Base-by-base conservation (phyloP, 2,888 invertebrate genomes). In the Ectemnius cavifrons region DNA sequence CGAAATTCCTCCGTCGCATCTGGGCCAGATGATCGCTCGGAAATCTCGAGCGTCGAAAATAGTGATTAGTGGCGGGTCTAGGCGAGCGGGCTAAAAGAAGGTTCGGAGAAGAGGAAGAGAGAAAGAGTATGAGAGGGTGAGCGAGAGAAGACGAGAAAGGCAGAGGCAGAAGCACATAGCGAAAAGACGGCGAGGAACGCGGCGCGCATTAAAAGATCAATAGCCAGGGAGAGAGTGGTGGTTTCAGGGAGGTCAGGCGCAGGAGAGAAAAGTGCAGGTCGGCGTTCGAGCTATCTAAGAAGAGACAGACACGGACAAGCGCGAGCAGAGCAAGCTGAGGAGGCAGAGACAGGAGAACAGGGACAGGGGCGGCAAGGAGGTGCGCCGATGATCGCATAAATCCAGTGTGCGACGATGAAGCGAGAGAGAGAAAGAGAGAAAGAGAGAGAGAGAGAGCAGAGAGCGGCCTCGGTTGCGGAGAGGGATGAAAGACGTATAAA, bases 401-500 rank as follows among this genome's bases (percentile, higher is more conserved):
- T 52, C 23, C 28, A 37, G 37, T 71, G 70, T 61, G 70, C 79
- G 74, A 74, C 74, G 79, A 77, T 62, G 63, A 69, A 73, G 58
- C 59, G 20, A 59, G 71, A 63, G 67, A 61, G 52, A 11, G 14
- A 49, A 4, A 13, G 71, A 67, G 67, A 67, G 75, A 62, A 73
- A 66, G 69, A 74, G 74, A 69, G 20, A n/a, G 20, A 59, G 71
- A 63, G 67, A 61, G 52, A 11, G 14, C n/a, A n/a, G 2, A 2
- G 23, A 23, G 23, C 37, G 37, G 37, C 37, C 8, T 6, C 37
- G 37, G 8, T 8, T 11, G 37, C 37, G 8, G 37, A 37, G 73
- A 79, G 52, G 16, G 84, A 77, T 67, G 77, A 78, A 82, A 80
- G 81, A 83, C 77, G 83, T 84, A 85, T 87, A 87, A 86, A 87